Conservation (phyloP, 2,113 vertebrate genomes). For the Semnopithecus entellus region DNA sequence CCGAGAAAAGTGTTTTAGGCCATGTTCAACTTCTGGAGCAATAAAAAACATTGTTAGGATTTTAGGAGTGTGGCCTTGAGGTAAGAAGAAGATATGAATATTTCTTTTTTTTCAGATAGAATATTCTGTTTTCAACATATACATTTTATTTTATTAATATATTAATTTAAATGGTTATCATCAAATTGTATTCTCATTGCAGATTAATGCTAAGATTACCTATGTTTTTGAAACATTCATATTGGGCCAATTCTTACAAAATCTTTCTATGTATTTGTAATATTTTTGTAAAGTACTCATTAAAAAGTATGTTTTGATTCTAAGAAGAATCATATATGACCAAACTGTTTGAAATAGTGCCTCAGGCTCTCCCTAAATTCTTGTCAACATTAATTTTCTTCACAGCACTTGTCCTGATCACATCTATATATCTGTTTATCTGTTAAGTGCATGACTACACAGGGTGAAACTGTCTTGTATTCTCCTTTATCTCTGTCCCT, state of each 20-base stretch:
- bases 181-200: background rate
- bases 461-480: background rate
- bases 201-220: background rate
- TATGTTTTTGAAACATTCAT: background rate
- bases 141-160: background rate
- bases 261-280: background rate
- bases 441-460: background rate
- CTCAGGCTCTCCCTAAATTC: background rate
- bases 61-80: background rate
- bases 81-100: background rate
- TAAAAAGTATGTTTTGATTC: constrained; percentile 5
- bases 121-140: background rate
- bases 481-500: constrained; percentile 13
- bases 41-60: background rate
- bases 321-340: background rate
- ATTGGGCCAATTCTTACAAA: background rate
- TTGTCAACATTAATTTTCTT: background rate
- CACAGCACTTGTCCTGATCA: background rate
- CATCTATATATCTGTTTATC: background rate
- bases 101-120: background rate
- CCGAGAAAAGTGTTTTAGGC: background rate
- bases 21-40: background rate
- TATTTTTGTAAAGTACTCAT: background rate
- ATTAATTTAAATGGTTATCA: background rate
- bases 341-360: background rate